Percentiles rank a stretch among this genome's conserved stretches.
Evolutionary conservation across 2,797 vertebrate genomes (phyloP).

Genomic region (Danio tinwini): DNA sequence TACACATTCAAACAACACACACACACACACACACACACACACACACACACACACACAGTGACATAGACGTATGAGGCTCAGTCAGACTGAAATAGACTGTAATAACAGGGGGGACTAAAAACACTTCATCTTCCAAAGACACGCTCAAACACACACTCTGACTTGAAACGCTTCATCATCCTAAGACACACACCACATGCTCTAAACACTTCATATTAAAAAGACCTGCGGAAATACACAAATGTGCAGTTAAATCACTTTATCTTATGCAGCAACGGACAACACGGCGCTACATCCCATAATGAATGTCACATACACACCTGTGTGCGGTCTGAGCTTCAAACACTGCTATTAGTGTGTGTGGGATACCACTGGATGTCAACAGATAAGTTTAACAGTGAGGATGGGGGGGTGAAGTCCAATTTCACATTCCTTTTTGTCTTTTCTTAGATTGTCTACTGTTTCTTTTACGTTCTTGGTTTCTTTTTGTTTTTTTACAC

Average conservation of each 20-base stretch:
- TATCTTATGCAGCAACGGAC: constrained; percentile 46
- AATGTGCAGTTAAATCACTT: constrained; percentile 37
- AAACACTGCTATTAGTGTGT: constrained; percentile 6
- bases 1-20: constrained; percentile 28
- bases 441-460: constrained; percentile 7
- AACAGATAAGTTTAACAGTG: constrained; percentile 1
- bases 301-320: constrained; percentile 36
- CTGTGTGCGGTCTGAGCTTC: constrained; percentile 1
- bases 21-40: constrained; percentile 29
- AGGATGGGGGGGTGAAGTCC: not conserved
- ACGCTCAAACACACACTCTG: constrained; percentile 41
- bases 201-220: constrained; percentile 43
- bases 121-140: constrained; percentile 61
- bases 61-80: constrained; percentile 60
- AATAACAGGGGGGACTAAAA: constrained; percentile 60
- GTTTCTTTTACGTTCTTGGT: constrained; percentile 40
- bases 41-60: constrained; percentile 39
- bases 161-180: constrained; percentile 57
- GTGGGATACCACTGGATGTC: not conserved
- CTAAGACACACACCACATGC: constrained; percentile 44
- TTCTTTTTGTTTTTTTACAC: constrained; percentile 56
- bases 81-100: constrained; percentile 60
- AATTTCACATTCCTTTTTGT: constrained; percentile 22
- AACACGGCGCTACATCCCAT: constrained; percentile 44
- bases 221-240: constrained; percentile 29